These are phyloP conservation scores for Drosophila hydei DNA, from an alignment of 1,140 invertebrate genomes.

Conservation along the genomic window DNA sequence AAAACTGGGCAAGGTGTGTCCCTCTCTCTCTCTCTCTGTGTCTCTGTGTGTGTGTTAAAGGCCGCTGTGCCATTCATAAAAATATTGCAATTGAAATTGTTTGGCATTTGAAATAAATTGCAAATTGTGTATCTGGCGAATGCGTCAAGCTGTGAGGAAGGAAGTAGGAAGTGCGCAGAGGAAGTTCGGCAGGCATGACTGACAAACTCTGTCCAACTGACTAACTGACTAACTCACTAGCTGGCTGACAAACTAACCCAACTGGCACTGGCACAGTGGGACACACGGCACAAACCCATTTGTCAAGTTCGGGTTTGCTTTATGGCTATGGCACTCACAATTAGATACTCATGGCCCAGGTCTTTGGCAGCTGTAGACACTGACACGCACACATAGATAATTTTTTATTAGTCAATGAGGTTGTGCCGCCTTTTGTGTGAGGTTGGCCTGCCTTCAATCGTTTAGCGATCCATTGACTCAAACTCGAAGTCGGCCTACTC, in stretches of 20 bases:
- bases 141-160: constrained; percentile 53
- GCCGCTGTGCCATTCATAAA: constrained; percentile 68
- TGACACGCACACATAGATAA: constrained; percentile 7
- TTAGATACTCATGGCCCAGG: constrained; percentile 58
- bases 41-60: constrained; percentile 8
- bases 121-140: constrained; percentile 66
- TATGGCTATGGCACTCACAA: constrained; percentile 48
- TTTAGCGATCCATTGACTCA: constrained; percentile 45
- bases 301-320: constrained; percentile 61
- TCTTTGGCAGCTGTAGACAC: constrained; percentile 9
- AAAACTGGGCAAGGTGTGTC: constrained; percentile 33
- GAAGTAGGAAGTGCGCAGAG: constrained; percentile 72
- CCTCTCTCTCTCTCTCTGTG: constrained; percentile 4
- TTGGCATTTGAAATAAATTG: constrained; percentile 78
- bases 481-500: constrained; percentile 21
- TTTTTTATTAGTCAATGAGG: constrained; percentile 70
- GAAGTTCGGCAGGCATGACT: constrained; percentile 45
- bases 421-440: constrained; percentile 35
- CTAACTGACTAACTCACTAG: neutral
- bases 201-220: constrained; percentile 30
- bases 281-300: constrained; percentile 63
- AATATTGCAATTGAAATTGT: constrained; percentile 64
- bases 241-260: constrained; percentile 7
- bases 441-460: constrained; percentile 33
- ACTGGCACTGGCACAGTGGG: constrained; percentile 57